Base-by-base conservation (phyloP, 2,113 vertebrate genomes). In the Acrocephalus kingi region DNA sequence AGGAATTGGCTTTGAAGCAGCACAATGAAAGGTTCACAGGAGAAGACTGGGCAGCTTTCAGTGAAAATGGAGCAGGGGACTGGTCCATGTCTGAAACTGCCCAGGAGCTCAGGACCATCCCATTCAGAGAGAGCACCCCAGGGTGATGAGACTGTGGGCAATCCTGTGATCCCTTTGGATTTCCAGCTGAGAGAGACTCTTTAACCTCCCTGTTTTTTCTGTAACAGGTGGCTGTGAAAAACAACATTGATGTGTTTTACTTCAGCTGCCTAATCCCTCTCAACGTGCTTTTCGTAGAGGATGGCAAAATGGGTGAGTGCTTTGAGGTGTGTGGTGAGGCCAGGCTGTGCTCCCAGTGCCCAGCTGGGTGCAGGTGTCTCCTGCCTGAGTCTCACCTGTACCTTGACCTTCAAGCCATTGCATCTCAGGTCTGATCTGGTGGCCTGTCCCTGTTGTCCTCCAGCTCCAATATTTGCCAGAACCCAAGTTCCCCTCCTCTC, bases 211-310 rank as follows among this genome's bases (percentile, higher is more conserved):
- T 64, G 20, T 41, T 94, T 96, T 84, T 96, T 96, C 95, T 61
- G 1, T 94, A 43, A 55, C 98, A 99, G 99, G 99, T 99, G 98
- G 99, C 99, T 87, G 99, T 99, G 97, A 99, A 99, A 98, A 99
- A 99, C 98, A 99, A 96, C 97, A 99, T 99, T 4, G 99, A 99
- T 48, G 99, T 99, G 79, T 99, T 99, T 97, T 99, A 99, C 99
- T 99, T 99, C 98, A 99, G 99, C 95, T 99, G 99, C 83, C 98
- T 99, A 67, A 99, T 99, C 96, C 99, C 99, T 64, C 99, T 99
- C 96, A 99, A 98, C 19, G 98, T 99, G 86, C 99, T 99, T 97
- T 99, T 99, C 41, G 99, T 99, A n/a, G 99, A 99, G 97, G 99
- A 99, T 80, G 99, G 99, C 81, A 99, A 99, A 98, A 99, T 99